Evolutionary conservation across 2,888 invertebrate species (phyloP), one percentile per base, ranked within the genome.

Genomic region (Drosophila villosipedis): DNA sequence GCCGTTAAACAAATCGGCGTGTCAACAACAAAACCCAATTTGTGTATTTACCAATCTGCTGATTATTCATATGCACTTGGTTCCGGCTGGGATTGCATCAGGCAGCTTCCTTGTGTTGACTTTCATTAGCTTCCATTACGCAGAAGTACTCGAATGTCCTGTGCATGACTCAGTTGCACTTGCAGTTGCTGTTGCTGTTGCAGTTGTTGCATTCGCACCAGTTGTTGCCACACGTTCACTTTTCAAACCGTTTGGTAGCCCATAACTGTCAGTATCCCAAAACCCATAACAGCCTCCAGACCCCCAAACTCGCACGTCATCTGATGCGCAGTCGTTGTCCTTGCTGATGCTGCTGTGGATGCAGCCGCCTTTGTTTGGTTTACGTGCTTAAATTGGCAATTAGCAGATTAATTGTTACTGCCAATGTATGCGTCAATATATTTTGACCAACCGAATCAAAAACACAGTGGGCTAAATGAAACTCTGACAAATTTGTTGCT

Each of bases 321-420:
- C 47, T 35, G 53, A 69, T 60, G 70, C 53, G 47, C 59, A 60
- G 31, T 52, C 41, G 68, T 25, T 63, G 63, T 63, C 53, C 16
- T 37, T 64, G 54, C 49, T 41, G 64, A 4, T 47, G 47, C 16
- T 69, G 62, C 54, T 71, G 70, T 74, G 73, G 71, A 54, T 76
- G 72, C 72, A 65, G 62, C 71, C 71, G 85, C 82, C 86, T 78
- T 77, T 88, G 84, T 88, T 88, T 86, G 90, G 87, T 82, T 83
- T 89, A 88, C 88, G 90, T 88, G 88, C 90, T 86, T 89, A 90
- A 88, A 88, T 90, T 88, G 88, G 78, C 90, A 88, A 88, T 88
- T 90, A 88, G 82, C 84, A 88, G 88, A 89, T 88, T 89, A 88
- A 88, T 88, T 88, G 90, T 90, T 84, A 88, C 84, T 89, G 89